Conservation (phyloP, 1,140 invertebrate genomes). For the Drosophila fuyamai region DNA sequence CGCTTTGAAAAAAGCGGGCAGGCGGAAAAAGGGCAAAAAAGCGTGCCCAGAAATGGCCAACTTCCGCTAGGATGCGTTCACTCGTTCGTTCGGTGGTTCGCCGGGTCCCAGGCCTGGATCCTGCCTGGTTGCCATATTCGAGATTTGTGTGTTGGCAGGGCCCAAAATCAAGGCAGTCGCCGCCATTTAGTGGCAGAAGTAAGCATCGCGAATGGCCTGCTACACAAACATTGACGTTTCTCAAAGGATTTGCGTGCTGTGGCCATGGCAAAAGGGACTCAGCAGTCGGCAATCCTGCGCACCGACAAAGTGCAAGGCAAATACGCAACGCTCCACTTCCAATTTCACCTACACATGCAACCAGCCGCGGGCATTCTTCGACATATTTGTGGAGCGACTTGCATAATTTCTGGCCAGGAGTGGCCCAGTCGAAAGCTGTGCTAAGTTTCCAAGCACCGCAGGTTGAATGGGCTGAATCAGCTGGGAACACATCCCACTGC, state of each 20-base stretch:
- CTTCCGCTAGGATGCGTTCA: slow-evolving; percentile 62
- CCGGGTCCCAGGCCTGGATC: slow-evolving; percentile 13
- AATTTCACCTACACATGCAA: slow-evolving; percentile 25
- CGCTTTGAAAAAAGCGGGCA: slow-evolving; percentile 67
- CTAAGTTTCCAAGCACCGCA: slow-evolving; percentile 25
- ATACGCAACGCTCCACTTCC: slow-evolving; percentile 47
- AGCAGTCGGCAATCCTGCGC: slow-evolving; percentile 22
- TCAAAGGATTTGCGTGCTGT: slow-evolving; percentile 72
- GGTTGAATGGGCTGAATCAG: slow-evolving; percentile 12
- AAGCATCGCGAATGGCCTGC: slow-evolving; percentile 49
- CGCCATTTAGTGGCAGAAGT: slow-evolving; percentile 52
- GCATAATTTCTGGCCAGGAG: slow-evolving; percentile 54
- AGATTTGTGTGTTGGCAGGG: slow-evolving; percentile 37
- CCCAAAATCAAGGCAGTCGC: slow-evolving; percentile 49
- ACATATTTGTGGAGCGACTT: slow-evolving; percentile 59
- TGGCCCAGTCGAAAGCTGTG: slow-evolving; percentile 17
- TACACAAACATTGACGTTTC: slow-evolving; percentile 76
- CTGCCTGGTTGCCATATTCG: slow-evolving; percentile 24
- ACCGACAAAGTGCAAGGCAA: slow-evolving; percentile 73
- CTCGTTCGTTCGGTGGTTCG: not conserved
- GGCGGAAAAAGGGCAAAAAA: slow-evolving; percentile 65
- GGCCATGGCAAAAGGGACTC: slow-evolving; percentile 48
- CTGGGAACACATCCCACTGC: slow-evolving; percentile 7
- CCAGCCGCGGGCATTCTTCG: slow-evolving; percentile 26
- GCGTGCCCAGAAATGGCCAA: slow-evolving; percentile 52